Conservation (phyloP, 2,888 invertebrate genomes). For the Pediacus dermestoides region DNA sequence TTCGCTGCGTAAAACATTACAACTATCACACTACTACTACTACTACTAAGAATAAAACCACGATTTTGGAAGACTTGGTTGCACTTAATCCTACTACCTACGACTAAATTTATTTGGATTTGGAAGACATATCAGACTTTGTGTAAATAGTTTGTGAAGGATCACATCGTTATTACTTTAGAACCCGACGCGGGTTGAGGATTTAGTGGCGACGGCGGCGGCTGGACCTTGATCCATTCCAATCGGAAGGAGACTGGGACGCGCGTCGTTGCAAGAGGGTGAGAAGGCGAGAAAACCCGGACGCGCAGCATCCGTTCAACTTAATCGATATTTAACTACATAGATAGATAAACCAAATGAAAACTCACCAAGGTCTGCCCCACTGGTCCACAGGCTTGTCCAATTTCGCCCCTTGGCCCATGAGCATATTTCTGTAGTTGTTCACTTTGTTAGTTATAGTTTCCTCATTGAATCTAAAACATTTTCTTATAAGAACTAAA, state of each 20-base stretch:
- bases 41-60: slow-evolving; percentile 1
- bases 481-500: slow-evolving; percentile 1
- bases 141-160: slow-evolving; percentile 27
- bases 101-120: slow-evolving; percentile 11
- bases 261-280: neutral
- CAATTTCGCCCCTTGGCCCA: slow-evolving; percentile 59
- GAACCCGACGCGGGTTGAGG: slow-evolving; percentile 17
- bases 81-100: neutral
- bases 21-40: no score
- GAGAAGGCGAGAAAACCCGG: slow-evolving; percentile 15
- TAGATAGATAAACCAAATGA: slow-evolving; percentile 15
- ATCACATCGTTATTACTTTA: slow-evolving; percentile 14
- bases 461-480: slow-evolving; percentile 76
- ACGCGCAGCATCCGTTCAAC: slow-evolving; percentile 28
- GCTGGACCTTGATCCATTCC: no score
- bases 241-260: slow-evolving; percentile 18
- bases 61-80: slow-evolving; percentile 21
- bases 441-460: slow-evolving; percentile 85
- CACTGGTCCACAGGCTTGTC: slow-evolving; percentile 74
- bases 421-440: slow-evolving; percentile 81
- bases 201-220: slow-evolving; percentile 21
- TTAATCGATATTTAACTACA: slow-evolving; percentile 17
- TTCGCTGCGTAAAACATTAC: slow-evolving; percentile 25
- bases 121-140: slow-evolving; percentile 57
- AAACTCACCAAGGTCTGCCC: slow-evolving; percentile 75